phyloP scores from a whole-genome alignment of 2,113 vertebrate species.

The Cebus imitator region DNA sequence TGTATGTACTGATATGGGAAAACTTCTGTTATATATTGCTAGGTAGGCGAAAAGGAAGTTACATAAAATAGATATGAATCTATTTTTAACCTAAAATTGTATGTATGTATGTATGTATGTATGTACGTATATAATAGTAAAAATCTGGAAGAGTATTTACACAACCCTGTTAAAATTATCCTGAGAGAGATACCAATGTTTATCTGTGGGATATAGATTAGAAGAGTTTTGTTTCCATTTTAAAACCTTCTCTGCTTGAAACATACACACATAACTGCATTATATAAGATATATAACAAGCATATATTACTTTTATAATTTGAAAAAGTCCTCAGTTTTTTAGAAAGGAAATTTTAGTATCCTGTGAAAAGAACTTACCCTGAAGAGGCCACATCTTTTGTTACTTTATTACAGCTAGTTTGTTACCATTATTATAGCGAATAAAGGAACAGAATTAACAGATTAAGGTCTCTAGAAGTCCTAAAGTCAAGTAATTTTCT shows the following conservation, averaged over 20 bases:
- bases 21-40: not conserved
- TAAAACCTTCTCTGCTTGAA: not conserved
- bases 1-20: not conserved
- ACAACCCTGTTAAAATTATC: not conserved
- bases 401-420: constrained; percentile 12
- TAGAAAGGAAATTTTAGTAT: not conserved
- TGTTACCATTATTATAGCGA: not conserved
- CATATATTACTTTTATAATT: not conserved
- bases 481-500: constrained; percentile 25
- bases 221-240: constrained; percentile 17
- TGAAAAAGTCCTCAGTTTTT: not conserved
- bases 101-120: not conserved
- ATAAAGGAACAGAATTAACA: constrained; percentile 15
- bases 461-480: not conserved
- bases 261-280: not conserved
- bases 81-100: not conserved
- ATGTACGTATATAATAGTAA: not conserved
- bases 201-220: not conserved
- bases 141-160: constrained; percentile 39
- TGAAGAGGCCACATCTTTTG: not conserved
- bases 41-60: not conserved
- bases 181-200: not conserved
- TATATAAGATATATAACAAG: not conserved
- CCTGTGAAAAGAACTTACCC: constrained; percentile 11
- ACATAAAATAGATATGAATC: constrained; percentile 12